Percentiles rank a stretch among this genome's conserved stretches.
These are phyloP conservation scores for Amphilophus citrinellus DNA, from an alignment of 2,113 vertebrate genomes.

Conservation along the genomic window DNA sequence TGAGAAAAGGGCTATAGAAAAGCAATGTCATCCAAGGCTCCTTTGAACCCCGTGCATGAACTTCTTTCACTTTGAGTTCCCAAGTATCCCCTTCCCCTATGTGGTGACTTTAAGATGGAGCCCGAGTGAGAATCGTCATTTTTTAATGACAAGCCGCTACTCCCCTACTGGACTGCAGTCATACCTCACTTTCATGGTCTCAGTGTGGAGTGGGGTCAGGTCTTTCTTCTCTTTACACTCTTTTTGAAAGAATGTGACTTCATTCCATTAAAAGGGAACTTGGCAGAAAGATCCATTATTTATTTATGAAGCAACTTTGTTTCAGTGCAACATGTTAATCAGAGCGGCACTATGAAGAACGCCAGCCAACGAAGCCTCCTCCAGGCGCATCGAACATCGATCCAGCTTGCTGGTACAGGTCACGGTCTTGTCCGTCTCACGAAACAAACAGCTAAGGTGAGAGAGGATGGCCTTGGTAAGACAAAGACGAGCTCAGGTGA, in stretches of 20 bases:
- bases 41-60: slow-evolving; percentile 20
- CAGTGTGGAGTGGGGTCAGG: slow-evolving; percentile 44
- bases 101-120: slow-evolving; percentile 53
- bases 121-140: slow-evolving; percentile 57
- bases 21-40: slow-evolving; percentile 38
- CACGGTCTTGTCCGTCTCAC: neutral
- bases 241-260: slow-evolving; percentile 52
- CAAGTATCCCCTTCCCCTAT: slow-evolving; percentile 24
- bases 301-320: slow-evolving; percentile 77
- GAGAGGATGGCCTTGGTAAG: slow-evolving; percentile 16
- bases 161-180: slow-evolving; percentile 49
- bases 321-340: slow-evolving; percentile 67
- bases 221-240: slow-evolving; percentile 28
- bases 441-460: slow-evolving; percentile 50
- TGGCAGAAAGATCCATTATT: slow-evolving; percentile 68
- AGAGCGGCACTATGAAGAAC: slow-evolving; percentile 43
- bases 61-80: slow-evolving; percentile 14
- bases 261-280: slow-evolving; percentile 80
- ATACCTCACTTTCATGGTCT: slow-evolving; percentile 64
- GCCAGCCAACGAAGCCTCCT: slow-evolving; percentile 34
- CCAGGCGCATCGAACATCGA: slow-evolving; percentile 46
- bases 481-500: slow-evolving; percentile 23
- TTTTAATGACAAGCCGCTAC: slow-evolving; percentile 61
- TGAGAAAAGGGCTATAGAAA: slow-evolving; percentile 56
- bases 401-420: slow-evolving; percentile 17